phyloP scores from a whole-genome alignment of 2,797 vertebrate species.

The Tinamus major region DNA sequence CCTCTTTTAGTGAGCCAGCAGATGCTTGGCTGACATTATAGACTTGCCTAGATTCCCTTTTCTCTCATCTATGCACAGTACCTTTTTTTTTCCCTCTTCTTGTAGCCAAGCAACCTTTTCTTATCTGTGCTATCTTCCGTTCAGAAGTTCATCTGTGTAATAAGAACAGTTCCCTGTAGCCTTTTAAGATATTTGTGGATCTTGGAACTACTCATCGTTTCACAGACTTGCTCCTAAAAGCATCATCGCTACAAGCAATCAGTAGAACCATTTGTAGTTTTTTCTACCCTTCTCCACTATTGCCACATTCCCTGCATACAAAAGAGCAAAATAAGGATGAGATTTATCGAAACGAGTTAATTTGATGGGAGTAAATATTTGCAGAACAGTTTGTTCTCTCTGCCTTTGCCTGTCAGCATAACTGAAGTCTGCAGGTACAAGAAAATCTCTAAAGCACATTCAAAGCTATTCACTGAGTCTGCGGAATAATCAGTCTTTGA shows the following conservation, averaged over 20 bases:
- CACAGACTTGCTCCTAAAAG: neutral
- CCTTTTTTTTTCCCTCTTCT: neutral
- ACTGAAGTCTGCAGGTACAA: neutral
- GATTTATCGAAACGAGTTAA: neutral
- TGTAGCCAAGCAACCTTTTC: neutral
- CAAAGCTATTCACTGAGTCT: neutral
- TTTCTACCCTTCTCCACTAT: neutral
- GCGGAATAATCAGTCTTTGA: neutral
- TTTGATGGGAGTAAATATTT: slow-evolving; percentile 20
- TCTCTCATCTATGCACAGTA: fast-evolving
- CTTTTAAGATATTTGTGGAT: neutral
- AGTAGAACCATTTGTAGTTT: neutral
- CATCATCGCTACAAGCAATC: neutral
- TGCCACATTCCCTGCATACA: neutral
- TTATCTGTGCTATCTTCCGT: neutral
- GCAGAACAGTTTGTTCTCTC: slow-evolving; percentile 19
- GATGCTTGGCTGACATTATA: neutral
- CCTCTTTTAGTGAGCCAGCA: neutral
- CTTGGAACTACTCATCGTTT: neutral
- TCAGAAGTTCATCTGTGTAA: neutral
- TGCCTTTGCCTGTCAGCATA: slow-evolving; percentile 6
- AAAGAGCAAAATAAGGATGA: neutral
- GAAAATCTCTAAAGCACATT: neutral
- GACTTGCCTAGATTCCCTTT: neutral
- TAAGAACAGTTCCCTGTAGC: neutral